A percentile compares a stretch with the other conserved stretches of the same genome.
phyloP scores from a whole-genome alignment of 2,797 vertebrate genomes.

The Onychomys leucogaster region DNA sequence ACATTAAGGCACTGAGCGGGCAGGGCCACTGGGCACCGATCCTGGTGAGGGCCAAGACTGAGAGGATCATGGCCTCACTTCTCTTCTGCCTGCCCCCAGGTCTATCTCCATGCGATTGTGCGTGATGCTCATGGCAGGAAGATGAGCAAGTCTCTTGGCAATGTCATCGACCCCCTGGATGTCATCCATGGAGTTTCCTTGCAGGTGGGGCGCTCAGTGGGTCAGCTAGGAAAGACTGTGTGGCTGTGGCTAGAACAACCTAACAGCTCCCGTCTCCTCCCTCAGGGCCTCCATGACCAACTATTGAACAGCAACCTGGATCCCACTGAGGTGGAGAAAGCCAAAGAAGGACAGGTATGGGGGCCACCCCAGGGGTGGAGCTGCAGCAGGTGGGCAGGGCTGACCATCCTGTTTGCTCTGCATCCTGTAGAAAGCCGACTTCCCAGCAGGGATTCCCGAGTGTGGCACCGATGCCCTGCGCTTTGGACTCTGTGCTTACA shows the following conservation, averaged over 20 bases:
- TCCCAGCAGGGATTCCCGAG: conserved; percentile 93
- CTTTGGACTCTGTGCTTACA: conserved; percentile 93
- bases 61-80: rapidly evolving
- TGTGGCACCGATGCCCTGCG: conserved; percentile 94
- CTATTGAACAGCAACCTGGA: conserved; percentile 94
- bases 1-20: background rate
- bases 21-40: background rate
- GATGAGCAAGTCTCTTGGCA: conserved; percentile 98
- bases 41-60: too few species aligned
- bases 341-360: conserved; percentile 92
- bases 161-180: conserved; percentile 96
- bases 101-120: conserved; percentile 96
- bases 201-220: conserved; percentile 87
- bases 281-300: conserved; percentile 92
- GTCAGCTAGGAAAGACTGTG: rapidly evolving
- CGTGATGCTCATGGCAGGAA: conserved; percentile 95
- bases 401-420: background rate
- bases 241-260: rapidly evolving
- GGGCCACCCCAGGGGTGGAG: rapidly evolving
- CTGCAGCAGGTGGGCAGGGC: background rate
- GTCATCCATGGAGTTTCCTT: conserved; percentile 94
- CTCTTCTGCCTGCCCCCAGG: conserved; percentile 84
- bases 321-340: conserved; percentile 92
- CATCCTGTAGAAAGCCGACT: conserved; percentile 86
- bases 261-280: background rate